Base-by-base conservation (phyloP, 2,797 vertebrate species). In the Lagocephalus sceleratus region DNA sequence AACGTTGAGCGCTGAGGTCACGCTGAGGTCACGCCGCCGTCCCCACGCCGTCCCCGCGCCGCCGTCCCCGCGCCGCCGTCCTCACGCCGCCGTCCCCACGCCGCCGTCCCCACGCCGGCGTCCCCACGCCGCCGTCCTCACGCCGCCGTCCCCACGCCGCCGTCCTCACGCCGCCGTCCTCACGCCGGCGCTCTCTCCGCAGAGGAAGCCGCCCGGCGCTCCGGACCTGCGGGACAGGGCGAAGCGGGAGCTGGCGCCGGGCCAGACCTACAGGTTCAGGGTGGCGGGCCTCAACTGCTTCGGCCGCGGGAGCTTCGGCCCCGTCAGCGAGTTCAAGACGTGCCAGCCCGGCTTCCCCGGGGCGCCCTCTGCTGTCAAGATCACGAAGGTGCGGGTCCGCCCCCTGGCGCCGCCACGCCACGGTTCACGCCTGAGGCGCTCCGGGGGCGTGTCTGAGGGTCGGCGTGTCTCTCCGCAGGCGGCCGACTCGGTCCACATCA, bases 281-380 rank as follows among this genome's bases (percentile, higher is more conserved):
- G 93, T 99, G 55, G 94, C 95, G 32, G 96, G 94, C 58, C 85
- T 98, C 71, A 99, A 99, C 85, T 91, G 87, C 67, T 93, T 93
- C 57, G 95, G 94, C 15, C 85, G 90, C 50, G 95, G 97, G 55
- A 90, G 92, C 78, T 98, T 96, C 88, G 96, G 96, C 85, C 92
- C 91, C 35, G 75, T 92, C 54, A 94, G 92, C 51, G 96, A 97
- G 85, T 98, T 98, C 89, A 98, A 98, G 83, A 98, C 96, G 2
- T 98, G 96, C 69, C 94, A 94, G 74, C 95, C 95, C 0, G 97
- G 97, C 56, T 98, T 98, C 85, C 97, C 97, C 45, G 96, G 96
- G 73, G 96, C 96, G 23, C 97, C 97, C 55, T 97, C 94, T 82
- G 93, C 96, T 53, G 95, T 99, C 81, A 95, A 91, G 81, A 97